Base-by-base conservation (phyloP, 1,140 invertebrate species). In the Drosophila chauvacae region DNA sequence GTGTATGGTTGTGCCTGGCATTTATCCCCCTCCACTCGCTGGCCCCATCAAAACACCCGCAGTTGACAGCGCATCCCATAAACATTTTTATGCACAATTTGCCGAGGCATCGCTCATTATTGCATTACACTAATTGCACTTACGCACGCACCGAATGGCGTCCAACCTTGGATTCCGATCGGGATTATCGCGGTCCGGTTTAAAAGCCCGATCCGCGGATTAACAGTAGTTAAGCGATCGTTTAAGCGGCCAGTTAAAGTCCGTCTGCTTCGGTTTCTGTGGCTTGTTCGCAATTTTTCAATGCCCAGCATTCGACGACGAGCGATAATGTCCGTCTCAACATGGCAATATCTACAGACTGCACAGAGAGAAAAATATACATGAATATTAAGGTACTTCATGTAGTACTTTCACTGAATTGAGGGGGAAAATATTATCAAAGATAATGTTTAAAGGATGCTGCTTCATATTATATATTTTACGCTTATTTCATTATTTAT, bases 151-250 rank as follows among this genome's bases (percentile, higher is more conserved):
- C 77, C 70, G 77, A 81, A 82, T 83, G 56, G 76, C 55, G 74
- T 50, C 70, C 70, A 73, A 59, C 70, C 70, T 73, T 76, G 73
- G 64, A 63, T 39, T 28, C 47, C 33, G 23, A 37, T 23, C 62
- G 35, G 74, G 73, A 68, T 68, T 70, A 63, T 57, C 45, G 45
- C 72, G 20, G 35, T 35, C 50, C 74, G 80, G 75, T 66, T 71
- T 73, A 14, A 73, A 73, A 60, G 70, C 47, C 65, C 65, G 35
- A 72, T 84, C 57, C 56, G 47, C 59, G 72, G 86, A 83, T 90
- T 90, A 90, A 85, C 85, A 90, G 85, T 90, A 90, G 85, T 90
- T 90, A 90, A 90, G 85, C 85, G 85, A 90, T 85, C 85, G 85
- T 90, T 90, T 90, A 90, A 81, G 68, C 70, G 65, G 62, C 51